A percentile compares a stretch with the other conserved stretches of the same genome.
Evolutionary conservation across 2,888 invertebrate species (phyloP).

Genomic region (Pachycephus smyrnensis): DNA sequence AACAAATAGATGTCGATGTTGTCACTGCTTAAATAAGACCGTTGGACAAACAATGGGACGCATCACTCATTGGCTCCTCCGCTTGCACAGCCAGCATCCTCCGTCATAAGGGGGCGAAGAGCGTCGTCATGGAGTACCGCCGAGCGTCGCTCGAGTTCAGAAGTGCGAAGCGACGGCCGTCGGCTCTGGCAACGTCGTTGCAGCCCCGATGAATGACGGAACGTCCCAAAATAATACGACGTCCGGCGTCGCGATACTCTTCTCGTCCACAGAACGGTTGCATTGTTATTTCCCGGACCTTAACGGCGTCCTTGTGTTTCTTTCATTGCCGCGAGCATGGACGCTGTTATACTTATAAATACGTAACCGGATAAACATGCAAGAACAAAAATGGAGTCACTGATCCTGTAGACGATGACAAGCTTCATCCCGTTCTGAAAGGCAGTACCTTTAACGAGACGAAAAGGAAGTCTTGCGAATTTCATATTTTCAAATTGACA

Average conservation of each 20-base stretch:
- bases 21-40: constrained; percentile 25
- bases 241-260: constrained; percentile 37
- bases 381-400: not conserved
- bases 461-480: not conserved
- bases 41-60: constrained; percentile 36
- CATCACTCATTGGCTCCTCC: constrained; percentile 38
- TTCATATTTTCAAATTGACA: not conserved
- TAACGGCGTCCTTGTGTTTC: not conserved
- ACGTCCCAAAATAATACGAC: constrained; percentile 50
- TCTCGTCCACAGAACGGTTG: constrained; percentile 20
- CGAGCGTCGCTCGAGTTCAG: constrained; percentile 27
- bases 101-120: not conserved
- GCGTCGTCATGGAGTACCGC: constrained; percentile 18
- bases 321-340: not conserved
- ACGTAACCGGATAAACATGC: not conserved
- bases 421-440: not conserved
- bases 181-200: constrained; percentile 36
- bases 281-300: constrained; percentile 39
- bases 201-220: constrained; percentile 50
- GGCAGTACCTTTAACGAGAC: not conserved
- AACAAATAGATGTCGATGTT: constrained; percentile 22
- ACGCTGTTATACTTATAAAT: not conserved
- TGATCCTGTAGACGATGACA: not conserved
- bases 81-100: constrained; percentile 11
- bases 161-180: constrained; percentile 59